Evolutionary conservation across 2,888 invertebrate species (phyloP).

Genomic region (Dugesia japonica): DNA sequence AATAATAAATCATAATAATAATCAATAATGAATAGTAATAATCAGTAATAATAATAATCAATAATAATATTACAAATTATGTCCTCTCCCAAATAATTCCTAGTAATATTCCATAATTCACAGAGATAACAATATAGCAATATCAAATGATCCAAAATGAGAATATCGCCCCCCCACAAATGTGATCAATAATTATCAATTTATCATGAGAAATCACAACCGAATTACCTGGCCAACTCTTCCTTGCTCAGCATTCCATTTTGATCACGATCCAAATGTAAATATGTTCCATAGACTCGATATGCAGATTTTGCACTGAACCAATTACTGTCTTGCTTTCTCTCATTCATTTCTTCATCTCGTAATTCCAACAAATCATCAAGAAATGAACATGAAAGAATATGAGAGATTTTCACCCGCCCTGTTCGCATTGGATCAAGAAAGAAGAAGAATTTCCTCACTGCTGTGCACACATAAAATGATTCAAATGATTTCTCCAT

Average conservation of each 20-base stretch:
- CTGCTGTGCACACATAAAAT: conserved; percentile 87
- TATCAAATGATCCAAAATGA: too few relatives aligned
- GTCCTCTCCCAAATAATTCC: too few relatives aligned
- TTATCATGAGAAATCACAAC: too few relatives aligned
- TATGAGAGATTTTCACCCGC: conserved; percentile 71
- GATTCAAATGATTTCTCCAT: conserved; percentile 74
- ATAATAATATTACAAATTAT: too few relatives aligned
- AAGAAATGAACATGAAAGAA: conserved; percentile 72
- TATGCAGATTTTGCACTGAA: conserved; percentile 54
- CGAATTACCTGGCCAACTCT: conserved; percentile 62
- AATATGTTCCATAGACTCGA: conserved; percentile 76
- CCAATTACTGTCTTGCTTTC: conserved; percentile 59
- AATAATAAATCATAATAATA: too few relatives aligned
- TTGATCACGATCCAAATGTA: conserved; percentile 59
- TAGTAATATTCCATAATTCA: too few relatives aligned
- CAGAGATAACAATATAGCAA: too few relatives aligned
- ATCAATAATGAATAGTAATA: too few relatives aligned
- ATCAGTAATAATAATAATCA: too few relatives aligned
- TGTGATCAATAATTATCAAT: too few relatives aligned
- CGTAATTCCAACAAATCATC: conserved; percentile 76
- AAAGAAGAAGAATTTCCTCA: conserved; percentile 84
- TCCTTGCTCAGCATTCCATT: conserved; percentile 73
- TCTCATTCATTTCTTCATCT: conserved; percentile 67
- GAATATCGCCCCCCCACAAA: too few relatives aligned
- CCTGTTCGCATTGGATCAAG: conserved; percentile 73